Base-by-base conservation (phyloP, 2,888 invertebrate genomes). In the Phorcus lineatus region DNA sequence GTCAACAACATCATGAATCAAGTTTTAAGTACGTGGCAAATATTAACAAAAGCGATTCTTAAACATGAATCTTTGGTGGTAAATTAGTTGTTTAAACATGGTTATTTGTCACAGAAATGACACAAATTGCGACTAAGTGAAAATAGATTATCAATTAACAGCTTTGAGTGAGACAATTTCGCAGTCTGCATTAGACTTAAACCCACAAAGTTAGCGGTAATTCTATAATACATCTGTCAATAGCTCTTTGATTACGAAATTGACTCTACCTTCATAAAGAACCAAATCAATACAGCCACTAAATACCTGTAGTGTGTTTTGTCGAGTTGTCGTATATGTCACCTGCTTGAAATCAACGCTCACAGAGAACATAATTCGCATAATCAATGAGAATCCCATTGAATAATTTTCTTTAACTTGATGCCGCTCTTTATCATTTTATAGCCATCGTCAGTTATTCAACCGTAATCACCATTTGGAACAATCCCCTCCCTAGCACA, bases 91-190 rank as follows among this genome's bases (percentile, higher is more conserved):
- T 24, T 62, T 17, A 62, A 24, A 62, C 28, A 62, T 62, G 28
- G 16, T 13, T 24, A 62, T 24, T 62, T 62, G 62, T 62, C 62
- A 62, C 24, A 16, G 24, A 62, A 62, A 24, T 62, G 62, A 62
- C 62, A 62, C 62, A 62, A 62, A 62, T 62, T 62, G 28, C 62
- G n/a, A 28, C 62, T 62, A 62, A 62, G 62, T 62, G 62, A 62
- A 62, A 62, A 62, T 62, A 62, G 62, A 62, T 62, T 62, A 28
- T 62, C 62, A 62, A 62, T 62, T 62, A 62, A 24, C 24, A 28
- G 62, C 62, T 11, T 24, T 9, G 28, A 62, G 62, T 62, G 28
- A 28, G 62, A 62, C 28, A 28, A 28, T 24, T 28, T 62, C 24
- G 28, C 24, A 11, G 16, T 7, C 22, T 62, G 13, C 62, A 24